These are phyloP conservation scores for Scopus umbretta DNA, from an alignment of 2,113 vertebrate genomes.

Conservation along the genomic window DNA sequence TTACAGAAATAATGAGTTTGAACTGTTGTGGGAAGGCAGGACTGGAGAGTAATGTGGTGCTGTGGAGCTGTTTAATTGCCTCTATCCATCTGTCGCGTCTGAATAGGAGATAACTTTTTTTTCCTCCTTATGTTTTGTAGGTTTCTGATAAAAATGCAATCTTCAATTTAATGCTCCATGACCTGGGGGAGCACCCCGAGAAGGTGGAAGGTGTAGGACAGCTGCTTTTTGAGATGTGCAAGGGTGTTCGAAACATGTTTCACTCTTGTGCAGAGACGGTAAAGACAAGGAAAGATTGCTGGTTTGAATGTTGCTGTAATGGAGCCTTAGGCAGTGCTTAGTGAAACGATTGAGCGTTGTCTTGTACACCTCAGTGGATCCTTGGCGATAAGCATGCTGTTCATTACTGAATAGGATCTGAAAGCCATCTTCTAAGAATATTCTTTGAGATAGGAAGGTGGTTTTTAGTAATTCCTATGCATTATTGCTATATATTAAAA, in stretches of 20 bases:
- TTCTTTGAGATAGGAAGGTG: neutral
- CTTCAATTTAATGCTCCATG: conserved; percentile 84
- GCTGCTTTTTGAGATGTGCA: conserved; percentile 95
- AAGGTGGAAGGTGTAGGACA: conserved; percentile 89
- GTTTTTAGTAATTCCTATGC: neutral
- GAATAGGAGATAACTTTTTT: neutral
- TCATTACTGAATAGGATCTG: neutral
- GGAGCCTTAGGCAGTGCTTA: neutral
- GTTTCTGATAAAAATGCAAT: conserved; percentile 84
- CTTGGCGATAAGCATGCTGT: neutral
- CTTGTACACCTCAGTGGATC: neutral
- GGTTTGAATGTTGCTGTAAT: neutral
- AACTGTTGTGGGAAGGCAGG: neutral
- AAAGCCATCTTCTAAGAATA: neutral
- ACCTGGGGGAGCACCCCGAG: conserved; percentile 79
- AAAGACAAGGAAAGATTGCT: conserved; percentile 1
- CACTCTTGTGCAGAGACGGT: conserved; percentile 88
- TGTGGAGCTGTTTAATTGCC: neutral
- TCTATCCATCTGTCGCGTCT: neutral
- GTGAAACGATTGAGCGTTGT: neutral
- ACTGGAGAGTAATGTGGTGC: neutral
- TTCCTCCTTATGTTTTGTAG: conserved; percentile 66
- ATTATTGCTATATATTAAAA: neutral
- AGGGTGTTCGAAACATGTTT: conserved; percentile 92
- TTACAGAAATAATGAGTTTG: neutral